Base-by-base conservation (phyloP, 2,888 invertebrate species). In the Cephus spinipes region DNA sequence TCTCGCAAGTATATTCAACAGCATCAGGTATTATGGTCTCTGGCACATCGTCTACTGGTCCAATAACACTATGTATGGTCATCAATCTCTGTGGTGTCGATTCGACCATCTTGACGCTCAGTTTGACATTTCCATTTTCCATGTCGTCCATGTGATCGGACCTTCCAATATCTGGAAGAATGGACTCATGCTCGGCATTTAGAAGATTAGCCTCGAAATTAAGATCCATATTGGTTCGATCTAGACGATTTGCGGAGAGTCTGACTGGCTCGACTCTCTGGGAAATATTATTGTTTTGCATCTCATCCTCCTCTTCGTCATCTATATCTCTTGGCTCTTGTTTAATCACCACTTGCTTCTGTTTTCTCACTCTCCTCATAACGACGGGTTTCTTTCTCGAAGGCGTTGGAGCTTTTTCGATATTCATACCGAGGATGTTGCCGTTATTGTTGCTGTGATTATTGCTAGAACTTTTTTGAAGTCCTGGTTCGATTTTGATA, bases 1-100 rank as follows among this genome's bases (percentile, higher is more conserved):
- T 96, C 91, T 96, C 96, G 89, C 97, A 97, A 84, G 95, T 95
- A 91, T 94, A 96, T 73, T 95, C 94, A 83, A 90, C 92, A 78
- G 88, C 93, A 85, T 92, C 94, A 88, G 85, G 93, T 91, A 87
- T 93, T 85, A 91, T 93, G 89, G 89, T 93, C 91, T 87, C 93
- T 82, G 81, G 92, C 87, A 90, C 92, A 68, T 88, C 92, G 79
- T 93, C 93, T 30, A 92, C 90, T 0, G 92, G 87, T 75, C 93
- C 91, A 11, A 89, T 88, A 74, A 90, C 81, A 79, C 83, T 87
- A 73, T 78, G 78, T 35, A 73, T 76, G 12, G 76, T 9, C 35
- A 79, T 30, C 76, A 79, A 76, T 69, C 76, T 76, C 11, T 85
- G 83, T 0, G 87, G 83, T 1, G 87, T 79, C 74, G 92, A 90